Evolutionary conservation across 2,888 invertebrate genomes (phyloP), one percentile per base, ranked within the genome.

Genomic region (Thera obeliscata): DNA sequence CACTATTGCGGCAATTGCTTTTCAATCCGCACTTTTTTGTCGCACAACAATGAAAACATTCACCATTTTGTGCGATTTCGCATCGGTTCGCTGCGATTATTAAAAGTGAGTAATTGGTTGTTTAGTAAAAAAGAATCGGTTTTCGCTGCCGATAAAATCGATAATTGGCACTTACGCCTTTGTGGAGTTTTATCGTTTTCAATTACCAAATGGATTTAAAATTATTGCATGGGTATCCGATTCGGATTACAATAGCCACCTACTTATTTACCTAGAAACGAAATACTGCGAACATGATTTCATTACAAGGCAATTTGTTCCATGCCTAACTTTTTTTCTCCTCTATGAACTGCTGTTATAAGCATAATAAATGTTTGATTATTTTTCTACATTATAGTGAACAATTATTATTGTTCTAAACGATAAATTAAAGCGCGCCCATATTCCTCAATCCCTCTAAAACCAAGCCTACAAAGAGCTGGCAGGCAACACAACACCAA

Each of bases 21-120:
- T 83, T 83, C 78, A 84, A 83, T 84, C 77, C 77, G 79, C 74
- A 77, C 78, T 81, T 84, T 81, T 84, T 83, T 72, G 72, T 71
- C 68, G 72, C 71, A 69, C 72, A 77, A 84, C 81, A 83, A 82
- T 81, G 75, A 77, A 72, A 76, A 75, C 77, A 72, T 75, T 77
- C 72, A 77, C 74, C 72, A 81, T 82, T 86, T 81, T 78, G 79
- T 80, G 76, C 79, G 78, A 83, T 82, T 83, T 84, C 78, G 79
- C 80, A 71, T 74, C 80, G 82, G 80, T 77, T 76, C 77, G 76
- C 74, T 78, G 76, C 80, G 80, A 82, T 84, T 86, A 83, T 80
- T 81, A 81, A 82, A 71, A 70, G 78, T 73, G 78, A 74, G 75
- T 81, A 83, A 84, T 81, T 82, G 81, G 81, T 84, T 83, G 80